Conservation (phyloP, 92 coral and sea anemone species). For the Porites rus region DNA sequence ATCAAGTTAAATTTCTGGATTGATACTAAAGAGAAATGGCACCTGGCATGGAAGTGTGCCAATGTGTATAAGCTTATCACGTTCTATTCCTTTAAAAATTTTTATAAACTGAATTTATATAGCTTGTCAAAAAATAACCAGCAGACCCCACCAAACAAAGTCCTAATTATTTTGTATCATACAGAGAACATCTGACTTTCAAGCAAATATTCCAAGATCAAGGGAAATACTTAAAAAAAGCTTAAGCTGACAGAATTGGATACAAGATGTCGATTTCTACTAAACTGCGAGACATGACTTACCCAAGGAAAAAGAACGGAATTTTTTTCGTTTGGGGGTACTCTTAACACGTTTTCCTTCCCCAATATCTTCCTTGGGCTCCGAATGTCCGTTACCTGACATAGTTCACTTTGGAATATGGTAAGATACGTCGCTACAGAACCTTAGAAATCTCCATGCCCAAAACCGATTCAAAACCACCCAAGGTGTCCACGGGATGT, state of each 20-base stretch:
- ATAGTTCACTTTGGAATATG: not conserved
- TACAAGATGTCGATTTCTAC: not conserved
- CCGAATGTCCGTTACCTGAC: conserved; percentile 9
- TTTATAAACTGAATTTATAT: not conserved
- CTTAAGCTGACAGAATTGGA: no score
- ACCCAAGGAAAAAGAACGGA: conserved; percentile 44
- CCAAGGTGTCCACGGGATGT: conserved; percentile 21
- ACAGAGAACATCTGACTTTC: conserved; percentile 9
- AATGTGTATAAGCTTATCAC: no score
- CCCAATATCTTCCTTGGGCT: conserved; percentile 1
- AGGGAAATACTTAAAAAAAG: no score
- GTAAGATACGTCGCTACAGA: not conserved
- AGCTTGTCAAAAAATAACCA: conserved; percentile 4
- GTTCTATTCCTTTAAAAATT: not conserved
- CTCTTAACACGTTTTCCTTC: conserved; percentile 26
- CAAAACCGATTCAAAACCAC: not conserved
- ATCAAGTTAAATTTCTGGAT: not conserved
- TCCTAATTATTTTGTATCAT: not conserved
- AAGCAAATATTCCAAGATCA: not conserved
- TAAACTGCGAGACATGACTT: not conserved
- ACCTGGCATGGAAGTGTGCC: not conserved
- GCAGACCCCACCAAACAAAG: not conserved
- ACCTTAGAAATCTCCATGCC: not conserved
- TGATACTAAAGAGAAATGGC: not conserved
- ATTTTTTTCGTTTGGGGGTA: conserved; percentile 24